phyloP scores from a whole-genome alignment of 2,797 vertebrate genomes.

The Sebastes vulpes region DNA sequence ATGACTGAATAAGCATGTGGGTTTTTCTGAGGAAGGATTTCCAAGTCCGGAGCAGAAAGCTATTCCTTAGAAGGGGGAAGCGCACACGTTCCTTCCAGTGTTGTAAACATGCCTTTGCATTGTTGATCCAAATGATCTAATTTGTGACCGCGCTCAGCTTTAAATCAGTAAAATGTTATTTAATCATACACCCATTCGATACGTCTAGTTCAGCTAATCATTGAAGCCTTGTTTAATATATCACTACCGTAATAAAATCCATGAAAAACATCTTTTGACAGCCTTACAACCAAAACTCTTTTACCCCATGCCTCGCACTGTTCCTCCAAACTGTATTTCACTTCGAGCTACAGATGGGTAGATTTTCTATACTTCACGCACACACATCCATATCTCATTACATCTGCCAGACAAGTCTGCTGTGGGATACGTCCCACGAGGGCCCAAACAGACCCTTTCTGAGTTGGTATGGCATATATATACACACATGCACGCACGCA shows the following conservation, averaged over 20 bases:
- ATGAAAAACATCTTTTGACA: conserved; percentile 70
- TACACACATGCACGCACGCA: background rate
- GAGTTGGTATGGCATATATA: conserved; percentile 52
- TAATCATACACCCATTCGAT: conserved; percentile 25
- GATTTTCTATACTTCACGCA: conserved; percentile 46
- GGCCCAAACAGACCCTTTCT: conserved; percentile 58
- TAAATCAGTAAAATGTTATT: conserved; percentile 50
- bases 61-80: background rate
- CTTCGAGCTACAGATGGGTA: conserved; percentile 52
- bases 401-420: conserved; percentile 79
- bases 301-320: conserved; percentile 22
- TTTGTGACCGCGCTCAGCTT: conserved; percentile 21
- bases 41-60: conserved; percentile 23
- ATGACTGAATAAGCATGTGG: conserved; percentile 79
- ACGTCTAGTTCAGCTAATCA: conserved; percentile 56
- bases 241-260: conserved; percentile 53
- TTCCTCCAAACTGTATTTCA: conserved; percentile 61
- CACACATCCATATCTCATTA: conserved; percentile 70
- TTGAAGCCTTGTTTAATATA: conserved; percentile 42
- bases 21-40: conserved; percentile 59
- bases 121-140: conserved; percentile 59
- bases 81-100: conserved; percentile 20
- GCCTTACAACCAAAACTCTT: conserved; percentile 54
- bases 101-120: conserved; percentile 63
- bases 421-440: conserved; percentile 65